These are phyloP conservation scores for Homarus americanus DNA, from an alignment of 1,140 invertebrate genomes.

Conservation along the genomic window DNA sequence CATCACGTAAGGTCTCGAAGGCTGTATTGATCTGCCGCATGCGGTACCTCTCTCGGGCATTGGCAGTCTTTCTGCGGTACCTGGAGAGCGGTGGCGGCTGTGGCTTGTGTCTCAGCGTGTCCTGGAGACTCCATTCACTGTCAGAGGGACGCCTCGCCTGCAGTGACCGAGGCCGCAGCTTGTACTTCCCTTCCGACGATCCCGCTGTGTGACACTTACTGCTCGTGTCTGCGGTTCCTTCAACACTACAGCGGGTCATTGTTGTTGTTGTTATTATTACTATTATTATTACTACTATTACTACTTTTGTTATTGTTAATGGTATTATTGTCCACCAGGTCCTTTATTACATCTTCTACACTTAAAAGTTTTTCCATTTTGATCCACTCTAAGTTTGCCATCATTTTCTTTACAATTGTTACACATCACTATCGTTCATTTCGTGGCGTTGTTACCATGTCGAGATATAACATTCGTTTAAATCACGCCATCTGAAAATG, in stretches of 20 bases:
- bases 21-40: constrained; percentile 46
- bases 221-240: too few species aligned
- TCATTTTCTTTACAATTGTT: neutral
- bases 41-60: constrained; percentile 36
- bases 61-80: constrained; percentile 39
- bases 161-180: constrained; percentile 24
- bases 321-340: constrained; percentile 13
- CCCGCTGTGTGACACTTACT: too few species aligned
- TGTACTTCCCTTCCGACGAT: constrained; percentile 11
- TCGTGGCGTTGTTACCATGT: too few species aligned
- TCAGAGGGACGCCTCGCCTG: constrained; percentile 32
- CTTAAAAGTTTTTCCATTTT: constrained; percentile 17
- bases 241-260: too few species aligned
- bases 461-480: neutral
- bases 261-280: too few species aligned
- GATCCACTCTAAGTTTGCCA: neutral
- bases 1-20: constrained; percentile 32
- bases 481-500: constrained; percentile 19
- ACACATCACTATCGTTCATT: too few species aligned
- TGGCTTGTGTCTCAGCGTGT: constrained; percentile 30
- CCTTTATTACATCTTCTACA: neutral
- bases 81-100: constrained; percentile 38
- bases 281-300: too few species aligned
- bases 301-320: too few species aligned
- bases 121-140: constrained; percentile 34